Conservation (phyloP, 2,888 invertebrate genomes). For the Scelioninae gen. 2 region DNA sequence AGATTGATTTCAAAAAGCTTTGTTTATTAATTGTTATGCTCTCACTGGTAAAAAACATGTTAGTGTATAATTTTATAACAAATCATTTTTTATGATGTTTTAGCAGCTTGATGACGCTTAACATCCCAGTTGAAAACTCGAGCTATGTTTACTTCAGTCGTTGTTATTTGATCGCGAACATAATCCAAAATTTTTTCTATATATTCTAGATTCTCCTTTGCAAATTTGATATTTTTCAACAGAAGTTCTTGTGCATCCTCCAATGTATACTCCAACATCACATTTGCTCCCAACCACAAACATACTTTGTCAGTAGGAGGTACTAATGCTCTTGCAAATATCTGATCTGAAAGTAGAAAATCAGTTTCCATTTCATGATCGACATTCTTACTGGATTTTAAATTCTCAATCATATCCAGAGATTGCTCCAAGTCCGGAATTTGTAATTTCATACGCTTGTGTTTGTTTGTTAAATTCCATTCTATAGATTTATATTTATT, state of each 20-base stretch:
- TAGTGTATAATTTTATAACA: too few species aligned
- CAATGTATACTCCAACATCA: conserved; percentile 96
- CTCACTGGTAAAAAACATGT: too few species aligned
- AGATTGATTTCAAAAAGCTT: too few species aligned
- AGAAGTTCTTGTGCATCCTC: conserved; percentile 92
- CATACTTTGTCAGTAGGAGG: conserved; percentile 93
- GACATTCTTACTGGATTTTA: conserved; percentile 85
- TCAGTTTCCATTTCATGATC: conserved; percentile 86
- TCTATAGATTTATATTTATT: conserved; percentile 99
- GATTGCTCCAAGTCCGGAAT: conserved; percentile 96
- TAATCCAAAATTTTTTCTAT: conserved; percentile 96
- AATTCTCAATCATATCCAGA: conserved; percentile 91
- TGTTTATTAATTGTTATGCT: too few species aligned
- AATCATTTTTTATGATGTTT: conserved; percentile 9
- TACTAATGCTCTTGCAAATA: conserved; percentile 86
- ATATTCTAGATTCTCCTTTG: conserved; percentile 87
- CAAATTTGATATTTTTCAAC: conserved; percentile 88
- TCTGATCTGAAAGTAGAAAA: conserved; percentile 95
- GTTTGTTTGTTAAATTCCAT: conserved; percentile 90
- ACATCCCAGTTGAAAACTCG: conserved; percentile 99
- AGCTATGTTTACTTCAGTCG: conserved; percentile 99
- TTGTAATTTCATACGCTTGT: conserved; percentile 90
- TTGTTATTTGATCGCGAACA: conserved; percentile 97
- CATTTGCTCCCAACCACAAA: conserved; percentile 92
- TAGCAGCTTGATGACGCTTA: conserved; percentile 78